Evolutionary conservation across 2,888 invertebrate genomes (phyloP), one percentile per base, ranked within the genome.

Genomic region (Hoplodrina blanda): DNA sequence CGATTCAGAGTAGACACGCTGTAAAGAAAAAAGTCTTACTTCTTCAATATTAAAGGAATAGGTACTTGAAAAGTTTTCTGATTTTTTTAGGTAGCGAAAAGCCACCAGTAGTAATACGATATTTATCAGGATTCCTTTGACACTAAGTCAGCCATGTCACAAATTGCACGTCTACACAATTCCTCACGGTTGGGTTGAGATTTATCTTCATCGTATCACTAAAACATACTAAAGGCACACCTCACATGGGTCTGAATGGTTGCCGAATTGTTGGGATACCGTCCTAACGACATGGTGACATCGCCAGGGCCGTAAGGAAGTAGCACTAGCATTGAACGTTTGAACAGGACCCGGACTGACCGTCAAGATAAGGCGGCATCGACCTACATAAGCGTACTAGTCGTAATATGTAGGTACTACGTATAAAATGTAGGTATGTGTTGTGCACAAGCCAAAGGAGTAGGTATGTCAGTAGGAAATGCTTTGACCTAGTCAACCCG

Each of bases 401-500:
- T 13, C 19, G 2, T 46, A 17, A 20, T 19, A 52, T 41, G 20
- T 41, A 41, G 41, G 13, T 41, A 41, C 41, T 33, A 13, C n/a
- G 25, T 13, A 60, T 2, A 25, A 25, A 2, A 25, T 25, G n/a
- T 25, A 19, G 52, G 37, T 60, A 13, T 44, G 52, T 53, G 49
- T 37, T 44, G 56, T 37, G 53, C 52, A 33, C 62, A 55, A 65
- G 13, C 46, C 30, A 10, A 57, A 64, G 52, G n/a, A 64, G 53
- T 46, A 46, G 46, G 17, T 62, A 33, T 65, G 70, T 56, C 49
- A 20, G 55, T 20, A 60, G 65, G 55, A 76, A 80, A 66, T 41
- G 56, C 56, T 78, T 70, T 80, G 78, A 61, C 71, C 65, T 63
- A 81, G 65, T 76, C 71, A 70, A 70, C 62, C 15, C 53, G 55